phyloP scores from a whole-genome alignment of 2,797 vertebrate genomes.

The Tolypeutes matacus region DNA sequence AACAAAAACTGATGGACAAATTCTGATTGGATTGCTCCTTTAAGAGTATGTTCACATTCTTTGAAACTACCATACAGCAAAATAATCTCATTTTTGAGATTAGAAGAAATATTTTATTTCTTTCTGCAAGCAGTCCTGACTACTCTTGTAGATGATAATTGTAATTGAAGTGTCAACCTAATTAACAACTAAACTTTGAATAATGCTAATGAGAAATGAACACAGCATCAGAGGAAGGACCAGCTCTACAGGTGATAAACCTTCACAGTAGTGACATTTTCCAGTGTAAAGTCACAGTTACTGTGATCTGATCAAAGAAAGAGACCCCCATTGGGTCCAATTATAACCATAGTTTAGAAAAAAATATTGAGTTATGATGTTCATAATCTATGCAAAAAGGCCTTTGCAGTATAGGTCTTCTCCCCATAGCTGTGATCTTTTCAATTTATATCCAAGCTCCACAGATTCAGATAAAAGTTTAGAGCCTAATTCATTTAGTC shows the following conservation, averaged over 20 bases:
- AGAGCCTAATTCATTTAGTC: constrained; percentile 90
- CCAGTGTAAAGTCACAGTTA: constrained; percentile 98
- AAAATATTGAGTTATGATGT: constrained; percentile 94
- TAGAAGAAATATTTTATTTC: constrained; percentile 82
- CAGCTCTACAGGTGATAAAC: constrained; percentile 99
- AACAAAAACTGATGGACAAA: neutral
- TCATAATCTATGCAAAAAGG: constrained; percentile 97
- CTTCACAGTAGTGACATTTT: constrained; percentile 99
- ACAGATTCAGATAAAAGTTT: constrained; percentile 94
- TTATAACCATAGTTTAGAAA: constrained; percentile 97
- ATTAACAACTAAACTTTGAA: constrained; percentile 97
- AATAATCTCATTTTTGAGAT: constrained; percentile 70
- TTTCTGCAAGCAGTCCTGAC: constrained; percentile 82
- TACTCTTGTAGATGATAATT: constrained; percentile 90
- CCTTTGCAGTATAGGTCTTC: constrained; percentile 95
- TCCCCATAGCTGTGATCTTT: constrained; percentile 97
- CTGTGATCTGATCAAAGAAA: constrained; percentile 99
- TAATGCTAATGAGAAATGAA: constrained; percentile 96
- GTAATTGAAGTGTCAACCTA: constrained; percentile 95
- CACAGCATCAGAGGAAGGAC: constrained; percentile 95
- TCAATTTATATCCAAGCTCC: constrained; percentile 96
- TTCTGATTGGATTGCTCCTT: neutral
- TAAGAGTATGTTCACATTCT: neutral
- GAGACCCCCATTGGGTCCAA: constrained; percentile 99
- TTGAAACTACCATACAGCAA: constrained; percentile 31